phyloP scores from a whole-genome alignment of 2,113 vertebrate genomes.

The Perognathus longimembris region DNA sequence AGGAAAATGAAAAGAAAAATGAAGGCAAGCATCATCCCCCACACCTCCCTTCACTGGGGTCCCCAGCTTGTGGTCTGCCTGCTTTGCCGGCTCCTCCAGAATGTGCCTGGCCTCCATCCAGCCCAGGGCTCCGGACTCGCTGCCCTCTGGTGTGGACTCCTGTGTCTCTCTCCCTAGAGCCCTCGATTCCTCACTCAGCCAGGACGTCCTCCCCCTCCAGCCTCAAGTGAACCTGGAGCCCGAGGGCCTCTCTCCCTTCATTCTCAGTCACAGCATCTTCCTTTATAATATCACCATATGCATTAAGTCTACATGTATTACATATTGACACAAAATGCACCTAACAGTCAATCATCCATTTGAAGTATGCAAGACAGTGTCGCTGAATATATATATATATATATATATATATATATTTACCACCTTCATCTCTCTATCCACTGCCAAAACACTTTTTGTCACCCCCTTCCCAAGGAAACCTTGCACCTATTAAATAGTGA shows the following conservation, averaged over 20 bases:
- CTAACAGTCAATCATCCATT: too few relatives aligned
- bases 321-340: background rate
- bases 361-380: too few relatives aligned
- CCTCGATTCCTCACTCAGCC: too few relatives aligned
- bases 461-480: background rate
- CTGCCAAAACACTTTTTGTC: background rate
- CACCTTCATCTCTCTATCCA: background rate
- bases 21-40: too few relatives aligned
- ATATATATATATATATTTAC: too few relatives aligned
- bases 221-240: background rate
- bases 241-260: background rate
- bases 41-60: background rate
- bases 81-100: accelerated
- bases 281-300: background rate
- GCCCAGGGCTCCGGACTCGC: background rate
- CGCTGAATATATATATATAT: too few relatives aligned
- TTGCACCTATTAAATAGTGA: background rate
- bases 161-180: too few relatives aligned
- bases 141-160: background rate
- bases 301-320: background rate
- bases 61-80: too few relatives aligned
- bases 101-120: background rate
- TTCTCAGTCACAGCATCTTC: background rate
- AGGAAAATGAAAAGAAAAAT: too few relatives aligned
- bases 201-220: background rate